Conservation (phyloP, 2,888 invertebrate species). For the Drosophila rellima region DNA sequence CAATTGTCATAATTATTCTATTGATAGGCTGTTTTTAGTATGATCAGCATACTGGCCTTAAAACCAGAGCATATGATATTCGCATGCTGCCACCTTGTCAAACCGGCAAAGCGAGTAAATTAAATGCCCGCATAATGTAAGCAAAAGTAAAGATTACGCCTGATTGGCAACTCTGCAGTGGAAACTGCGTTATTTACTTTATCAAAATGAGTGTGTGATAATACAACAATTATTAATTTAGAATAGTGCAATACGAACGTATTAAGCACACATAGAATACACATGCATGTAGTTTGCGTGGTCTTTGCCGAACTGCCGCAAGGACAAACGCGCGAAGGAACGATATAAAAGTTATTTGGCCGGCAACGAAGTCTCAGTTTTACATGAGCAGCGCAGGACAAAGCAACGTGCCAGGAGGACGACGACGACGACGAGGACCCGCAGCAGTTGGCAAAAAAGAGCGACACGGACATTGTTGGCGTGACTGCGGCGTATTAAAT, state of each 20-base stretch:
- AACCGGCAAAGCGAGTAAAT: conserved; percentile 33
- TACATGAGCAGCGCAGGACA: conserved; percentile 69
- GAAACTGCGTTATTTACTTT: conserved; percentile 17
- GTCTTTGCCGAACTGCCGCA: conserved; percentile 3
- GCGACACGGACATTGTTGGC: conserved; percentile 51
- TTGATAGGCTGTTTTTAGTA: no score
- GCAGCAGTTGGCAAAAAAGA: conserved; percentile 20
- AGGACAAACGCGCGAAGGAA: conserved; percentile 30
- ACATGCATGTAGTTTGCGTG: background rate
- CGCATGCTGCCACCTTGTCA: conserved; percentile 41
- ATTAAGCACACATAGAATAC: conserved; percentile 4
- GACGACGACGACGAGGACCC: conserved; percentile 24
- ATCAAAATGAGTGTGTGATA: conserved; percentile 1
- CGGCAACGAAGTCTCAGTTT: conserved; percentile 60
- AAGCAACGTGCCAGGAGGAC: conserved; percentile 40
- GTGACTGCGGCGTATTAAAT: conserved; percentile 79
- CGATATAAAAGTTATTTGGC: conserved; percentile 76
- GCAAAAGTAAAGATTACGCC: conserved; percentile 11
- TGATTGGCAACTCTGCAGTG: conserved; percentile 37
- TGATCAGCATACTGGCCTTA: conserved; percentile 39
- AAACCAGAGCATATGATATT: conserved; percentile 25
- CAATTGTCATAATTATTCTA: no score
- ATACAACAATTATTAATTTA: background rate
- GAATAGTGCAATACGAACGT: background rate
- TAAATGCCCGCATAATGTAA: conserved; percentile 30